Percentiles rank a stretch among this genome's conserved stretches.
These are phyloP conservation scores for Grus americana DNA, from an alignment of 2,113 vertebrate genomes.

Conservation along the genomic window DNA sequence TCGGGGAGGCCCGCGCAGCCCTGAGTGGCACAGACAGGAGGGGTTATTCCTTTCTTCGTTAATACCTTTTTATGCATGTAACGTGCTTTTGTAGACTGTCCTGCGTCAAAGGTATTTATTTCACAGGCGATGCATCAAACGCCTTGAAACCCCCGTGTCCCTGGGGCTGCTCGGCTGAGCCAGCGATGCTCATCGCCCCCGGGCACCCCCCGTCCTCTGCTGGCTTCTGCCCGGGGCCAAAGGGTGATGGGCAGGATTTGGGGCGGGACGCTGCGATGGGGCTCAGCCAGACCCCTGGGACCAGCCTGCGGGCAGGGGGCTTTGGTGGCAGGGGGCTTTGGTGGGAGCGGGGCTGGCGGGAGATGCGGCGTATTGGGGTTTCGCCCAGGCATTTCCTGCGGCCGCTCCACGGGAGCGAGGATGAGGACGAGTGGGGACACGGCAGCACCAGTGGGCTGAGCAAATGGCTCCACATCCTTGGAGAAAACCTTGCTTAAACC, in stretches of 20 bases:
- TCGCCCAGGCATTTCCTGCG: background rate
- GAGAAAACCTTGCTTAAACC: background rate
- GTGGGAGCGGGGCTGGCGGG: accelerated
- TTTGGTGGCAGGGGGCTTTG: background rate
- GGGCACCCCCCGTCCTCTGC: accelerated
- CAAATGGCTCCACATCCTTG: background rate
- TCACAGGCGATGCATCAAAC: background rate
- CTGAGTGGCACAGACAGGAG: accelerated
- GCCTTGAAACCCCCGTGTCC: background rate
- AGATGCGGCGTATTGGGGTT: accelerated
- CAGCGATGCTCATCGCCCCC: accelerated
- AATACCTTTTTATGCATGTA: background rate
- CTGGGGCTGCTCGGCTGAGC: background rate
- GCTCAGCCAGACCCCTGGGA: background rate
- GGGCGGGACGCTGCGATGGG: accelerated
- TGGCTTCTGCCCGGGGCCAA: background rate
- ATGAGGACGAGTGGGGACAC: accelerated
- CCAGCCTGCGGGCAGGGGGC: background rate
- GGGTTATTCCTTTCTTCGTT: background rate
- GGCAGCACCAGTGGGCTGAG: background rate
- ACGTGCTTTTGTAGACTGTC: background rate
- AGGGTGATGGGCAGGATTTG: background rate
- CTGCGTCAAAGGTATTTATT: background rate
- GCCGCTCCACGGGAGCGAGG: accelerated
- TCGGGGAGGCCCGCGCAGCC: accelerated